Percentiles rank a stretch among this genome's conserved stretches.
Conservation (phyloP, 2,797 vertebrate species). For the Myotis vivesi region DNA sequence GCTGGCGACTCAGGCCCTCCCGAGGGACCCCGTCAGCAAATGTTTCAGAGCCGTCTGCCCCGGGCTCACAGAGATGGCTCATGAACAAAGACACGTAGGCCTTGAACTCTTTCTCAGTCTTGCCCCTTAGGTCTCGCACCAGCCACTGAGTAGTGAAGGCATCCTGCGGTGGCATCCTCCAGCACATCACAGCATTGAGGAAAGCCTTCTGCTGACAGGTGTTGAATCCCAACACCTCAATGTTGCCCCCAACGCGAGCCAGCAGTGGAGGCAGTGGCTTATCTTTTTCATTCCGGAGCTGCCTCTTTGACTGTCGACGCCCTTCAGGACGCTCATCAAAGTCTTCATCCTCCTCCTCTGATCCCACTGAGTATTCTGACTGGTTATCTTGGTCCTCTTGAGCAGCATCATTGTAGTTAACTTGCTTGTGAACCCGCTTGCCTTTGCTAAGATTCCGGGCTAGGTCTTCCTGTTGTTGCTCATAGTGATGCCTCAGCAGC, state of each 20-base stretch:
- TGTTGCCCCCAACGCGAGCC: conserved; percentile 96
- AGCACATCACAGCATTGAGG: conserved; percentile 95
- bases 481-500: conserved; percentile 94
- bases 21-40: conserved; percentile 97
- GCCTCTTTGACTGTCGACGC: conserved; percentile 94
- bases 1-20: conserved; percentile 95
- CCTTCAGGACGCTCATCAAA: conserved; percentile 97
- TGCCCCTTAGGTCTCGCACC: conserved; percentile 93
- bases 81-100: conserved; percentile 97
- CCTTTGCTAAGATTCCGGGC: conserved; percentile 96
- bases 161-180: conserved; percentile 96
- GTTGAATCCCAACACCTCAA: conserved; percentile 96
- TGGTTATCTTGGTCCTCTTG: conserved; percentile 99
- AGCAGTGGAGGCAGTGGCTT: conserved; percentile 95
- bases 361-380: conserved; percentile 97
- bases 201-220: conserved; percentile 96
- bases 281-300: conserved; percentile 95
- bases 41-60: conserved; percentile 95
- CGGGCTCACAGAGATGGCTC: conserved; percentile 96
- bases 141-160: conserved; percentile 97
- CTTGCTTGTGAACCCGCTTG: conserved; percentile 94
- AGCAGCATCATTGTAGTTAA: conserved; percentile 96
- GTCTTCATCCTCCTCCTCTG: conserved; percentile 97
- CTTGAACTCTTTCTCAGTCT: conserved; percentile 95
- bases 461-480: conserved; percentile 97